Base-by-base conservation (phyloP, 1,140 invertebrate species). In the Dendroctonus valens region DNA sequence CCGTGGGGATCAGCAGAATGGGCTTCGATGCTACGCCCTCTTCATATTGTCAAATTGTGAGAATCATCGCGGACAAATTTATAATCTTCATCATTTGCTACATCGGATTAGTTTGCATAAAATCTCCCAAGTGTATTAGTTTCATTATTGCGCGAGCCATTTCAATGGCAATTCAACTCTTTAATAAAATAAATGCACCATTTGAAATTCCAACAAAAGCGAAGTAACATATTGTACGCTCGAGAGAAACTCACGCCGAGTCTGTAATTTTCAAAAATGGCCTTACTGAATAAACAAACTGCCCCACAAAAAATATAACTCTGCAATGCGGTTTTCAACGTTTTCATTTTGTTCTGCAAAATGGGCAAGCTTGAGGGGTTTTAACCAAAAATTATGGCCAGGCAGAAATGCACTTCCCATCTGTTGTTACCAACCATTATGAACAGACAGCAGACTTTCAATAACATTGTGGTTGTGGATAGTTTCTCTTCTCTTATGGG, bases 21-120 rank as follows among this genome's bases (percentile, higher is more conserved):
- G 44, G 58, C 15, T 59, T 49, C 40, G 37, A 41, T 41, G 59
- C 14, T 39, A 61, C 49, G 59, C 59, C 59, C 59, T 26, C 46
- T 61, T 61, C 40, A 61, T 61, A 61, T 61, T 61, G 59, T 51
- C 49, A 52, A 14, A 41, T 61, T 61, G 49, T 52, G 59, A 61
- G 49, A 51, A 51, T 61, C 59, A 61, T 61, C 49, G 7, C 6
- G 38, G 59, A 41, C n/a, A 51, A 52, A 61, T 61, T 61, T 61
- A 61, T 61, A 61, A 61, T 61, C 11, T 41, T 26, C 50, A n/a
- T n/a, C 14, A 37, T 9, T 8, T 52, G 12, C 8, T 52, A 52
- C n/a, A 15, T 9, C 12, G 37, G 6, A 52, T 9, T 12, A 52
- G 26, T 15, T 9, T 52, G n/a, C n/a, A n/a, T n/a, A n/a, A n/a